These are phyloP conservation scores for Bombus sylvicola DNA, from an alignment of 1,140 invertebrate genomes.

Conservation along the genomic window DNA sequence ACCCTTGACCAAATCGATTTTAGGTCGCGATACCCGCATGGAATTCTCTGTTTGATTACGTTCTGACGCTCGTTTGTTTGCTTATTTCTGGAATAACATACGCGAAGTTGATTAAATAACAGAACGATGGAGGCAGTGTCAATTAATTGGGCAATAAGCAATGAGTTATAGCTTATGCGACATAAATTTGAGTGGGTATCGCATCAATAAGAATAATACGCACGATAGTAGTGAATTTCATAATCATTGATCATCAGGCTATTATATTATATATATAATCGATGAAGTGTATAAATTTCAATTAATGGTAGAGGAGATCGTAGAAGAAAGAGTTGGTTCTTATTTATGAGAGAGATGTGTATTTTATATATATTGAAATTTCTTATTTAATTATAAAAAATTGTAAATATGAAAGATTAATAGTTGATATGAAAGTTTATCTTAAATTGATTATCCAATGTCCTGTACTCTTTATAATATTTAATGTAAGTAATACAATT, in stretches of 20 bases:
- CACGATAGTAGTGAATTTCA: neutral
- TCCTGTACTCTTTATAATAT: too few relatives aligned
- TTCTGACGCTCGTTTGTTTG: neutral
- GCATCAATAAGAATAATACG: neutral
- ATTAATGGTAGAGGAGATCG: neutral
- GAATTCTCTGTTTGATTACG: neutral
- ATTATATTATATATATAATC: neutral
- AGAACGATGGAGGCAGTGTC: neutral
- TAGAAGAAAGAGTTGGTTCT: too few relatives aligned
- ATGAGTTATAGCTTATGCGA: neutral
- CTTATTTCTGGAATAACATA: neutral
- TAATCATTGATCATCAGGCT: neutral
- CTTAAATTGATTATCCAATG: neutral
- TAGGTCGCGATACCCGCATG: slow-evolving; percentile 27
- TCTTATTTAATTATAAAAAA: too few relatives aligned
- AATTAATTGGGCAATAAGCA: slow-evolving; percentile 10
- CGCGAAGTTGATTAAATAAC: neutral
- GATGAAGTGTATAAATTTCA: neutral
- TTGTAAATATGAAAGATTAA: too few relatives aligned
- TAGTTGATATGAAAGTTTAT: neutral
- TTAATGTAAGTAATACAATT: too few relatives aligned
- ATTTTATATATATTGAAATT: too few relatives aligned
- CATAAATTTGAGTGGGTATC: neutral
- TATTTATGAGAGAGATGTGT: too few relatives aligned
- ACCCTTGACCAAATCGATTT: slow-evolving; percentile 29